Percentiles rank a stretch among this genome's conserved stretches.
Conservation (phyloP, 1,140 invertebrate genomes). For the Drosophila lini region DNA sequence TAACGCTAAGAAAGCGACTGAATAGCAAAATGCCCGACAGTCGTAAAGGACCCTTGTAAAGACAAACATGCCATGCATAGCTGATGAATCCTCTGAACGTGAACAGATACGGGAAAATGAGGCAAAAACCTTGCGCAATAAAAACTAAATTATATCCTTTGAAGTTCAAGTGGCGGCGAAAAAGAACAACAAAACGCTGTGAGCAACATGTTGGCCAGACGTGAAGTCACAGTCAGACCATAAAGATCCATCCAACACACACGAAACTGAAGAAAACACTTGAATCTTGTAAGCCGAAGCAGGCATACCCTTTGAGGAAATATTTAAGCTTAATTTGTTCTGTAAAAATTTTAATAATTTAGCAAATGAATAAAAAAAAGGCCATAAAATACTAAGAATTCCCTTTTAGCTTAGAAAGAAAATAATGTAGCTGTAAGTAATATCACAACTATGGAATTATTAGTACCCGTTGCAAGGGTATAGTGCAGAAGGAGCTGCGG, state of each 20-base stretch:
- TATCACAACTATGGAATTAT: neutral
- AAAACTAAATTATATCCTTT: constrained; percentile 83
- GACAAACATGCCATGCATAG: constrained; percentile 72
- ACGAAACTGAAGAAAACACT: neutral
- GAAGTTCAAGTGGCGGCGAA: constrained; percentile 67
- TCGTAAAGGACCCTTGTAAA: constrained; percentile 63
- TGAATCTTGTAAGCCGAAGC: neutral
- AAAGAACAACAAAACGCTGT: constrained; percentile 35
- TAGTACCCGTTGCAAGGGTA: neutral
- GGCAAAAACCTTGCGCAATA: constrained; percentile 63
- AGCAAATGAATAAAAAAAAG: too few relatives aligned
- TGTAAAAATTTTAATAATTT: neutral
- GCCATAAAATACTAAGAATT: neutral
- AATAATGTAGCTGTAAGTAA: neutral
- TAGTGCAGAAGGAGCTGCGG: constrained; percentile 1
- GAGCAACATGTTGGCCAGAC: constrained; percentile 70
- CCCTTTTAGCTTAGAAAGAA: too few relatives aligned
- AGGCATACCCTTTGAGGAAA: neutral
- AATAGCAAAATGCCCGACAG: constrained; percentile 27
- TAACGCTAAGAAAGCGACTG: constrained; percentile 26
- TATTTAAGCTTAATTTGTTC: too few relatives aligned
- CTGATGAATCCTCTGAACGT: constrained; percentile 61
- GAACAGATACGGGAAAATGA: constrained; percentile 29
- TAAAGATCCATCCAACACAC: constrained; percentile 27
- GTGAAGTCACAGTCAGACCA: constrained; percentile 26